These are phyloP conservation scores for Volucella inanis DNA, from an alignment of 2,888 invertebrate species.

Conservation along the genomic window DNA sequence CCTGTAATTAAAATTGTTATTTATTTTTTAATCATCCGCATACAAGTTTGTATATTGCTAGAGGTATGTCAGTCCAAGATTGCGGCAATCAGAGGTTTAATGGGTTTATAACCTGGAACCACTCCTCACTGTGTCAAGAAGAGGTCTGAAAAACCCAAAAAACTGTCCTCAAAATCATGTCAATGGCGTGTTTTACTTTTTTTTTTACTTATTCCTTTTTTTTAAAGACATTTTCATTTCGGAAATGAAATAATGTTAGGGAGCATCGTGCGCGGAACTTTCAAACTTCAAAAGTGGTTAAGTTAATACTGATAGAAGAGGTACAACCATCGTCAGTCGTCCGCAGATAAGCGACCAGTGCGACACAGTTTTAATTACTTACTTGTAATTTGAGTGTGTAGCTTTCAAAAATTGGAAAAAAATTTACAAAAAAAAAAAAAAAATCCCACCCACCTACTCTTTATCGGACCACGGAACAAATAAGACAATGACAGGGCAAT, in stretches of 20 bases:
- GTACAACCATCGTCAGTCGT: constrained; percentile 56
- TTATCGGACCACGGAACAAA: constrained; percentile 65
- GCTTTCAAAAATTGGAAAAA: constrained; percentile 9
- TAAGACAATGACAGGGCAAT: constrained; percentile 41
- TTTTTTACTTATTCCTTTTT: too few species aligned
- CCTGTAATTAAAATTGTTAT: constrained; percentile 70
- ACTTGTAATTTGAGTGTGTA: constrained; percentile 68
- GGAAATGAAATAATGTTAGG: constrained; percentile 33
- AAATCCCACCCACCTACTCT: constrained; percentile 1
- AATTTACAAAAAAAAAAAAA: constrained; percentile 20
- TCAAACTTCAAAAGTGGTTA: constrained; percentile 53
- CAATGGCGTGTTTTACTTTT: not conserved
- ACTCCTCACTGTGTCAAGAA: constrained; percentile 47
- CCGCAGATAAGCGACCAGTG: constrained; percentile 65
- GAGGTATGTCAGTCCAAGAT: constrained; percentile 39
- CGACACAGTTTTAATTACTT: constrained; percentile 68
- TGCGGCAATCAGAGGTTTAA: constrained; percentile 68
- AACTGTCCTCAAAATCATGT: not conserved
- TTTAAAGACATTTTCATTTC: constrained; percentile 56
- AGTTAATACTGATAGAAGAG: constrained; percentile 20
- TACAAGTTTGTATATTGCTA: constrained; percentile 50
- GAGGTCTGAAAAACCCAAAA: constrained; percentile 40
- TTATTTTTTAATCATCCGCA: constrained; percentile 61
- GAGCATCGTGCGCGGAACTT: constrained; percentile 62
- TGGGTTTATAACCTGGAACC: constrained; percentile 58